Evolutionary conservation across 2,888 invertebrate species (phyloP).

Genomic region (Plagiodera versicolora): DNA sequence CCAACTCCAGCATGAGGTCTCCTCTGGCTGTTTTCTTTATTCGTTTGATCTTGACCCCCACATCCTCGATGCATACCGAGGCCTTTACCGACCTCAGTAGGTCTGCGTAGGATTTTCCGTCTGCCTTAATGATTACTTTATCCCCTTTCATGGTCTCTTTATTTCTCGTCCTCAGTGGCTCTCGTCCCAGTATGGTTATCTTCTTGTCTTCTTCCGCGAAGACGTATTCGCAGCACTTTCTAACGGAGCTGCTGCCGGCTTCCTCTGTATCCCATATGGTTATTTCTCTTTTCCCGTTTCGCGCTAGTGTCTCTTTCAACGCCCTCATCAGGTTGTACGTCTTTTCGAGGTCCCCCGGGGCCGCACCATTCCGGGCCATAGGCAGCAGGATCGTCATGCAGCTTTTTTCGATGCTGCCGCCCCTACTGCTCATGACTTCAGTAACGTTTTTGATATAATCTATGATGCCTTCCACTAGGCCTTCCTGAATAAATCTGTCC

Average conservation of each 20-base stretch:
- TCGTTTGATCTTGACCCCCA: not conserved
- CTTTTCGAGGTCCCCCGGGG: not conserved
- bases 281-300: not conserved
- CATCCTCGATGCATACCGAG: not conserved
- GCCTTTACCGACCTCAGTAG: not conserved
- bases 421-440: not conserved
- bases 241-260: not conserved
- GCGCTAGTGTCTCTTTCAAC: not conserved
- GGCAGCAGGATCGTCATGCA: not conserved
- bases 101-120: not conserved
- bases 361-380: not conserved
- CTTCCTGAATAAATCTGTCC: not conserved
- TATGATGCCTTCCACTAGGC: not conserved
- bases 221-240: conserved; percentile 7
- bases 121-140: conserved; percentile 4
- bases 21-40: conserved; percentile 5
- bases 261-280: not conserved
- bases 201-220: not conserved
- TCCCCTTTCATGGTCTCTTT: too few species aligned
- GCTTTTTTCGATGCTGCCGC: not conserved
- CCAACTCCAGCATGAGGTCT: conserved; percentile 2
- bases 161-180: not conserved
- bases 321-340: not conserved
- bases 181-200: not conserved
- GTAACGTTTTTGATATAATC: too few species aligned